Conservation (phyloP, 2,888 invertebrate genomes). For the Andrena marginata region DNA sequence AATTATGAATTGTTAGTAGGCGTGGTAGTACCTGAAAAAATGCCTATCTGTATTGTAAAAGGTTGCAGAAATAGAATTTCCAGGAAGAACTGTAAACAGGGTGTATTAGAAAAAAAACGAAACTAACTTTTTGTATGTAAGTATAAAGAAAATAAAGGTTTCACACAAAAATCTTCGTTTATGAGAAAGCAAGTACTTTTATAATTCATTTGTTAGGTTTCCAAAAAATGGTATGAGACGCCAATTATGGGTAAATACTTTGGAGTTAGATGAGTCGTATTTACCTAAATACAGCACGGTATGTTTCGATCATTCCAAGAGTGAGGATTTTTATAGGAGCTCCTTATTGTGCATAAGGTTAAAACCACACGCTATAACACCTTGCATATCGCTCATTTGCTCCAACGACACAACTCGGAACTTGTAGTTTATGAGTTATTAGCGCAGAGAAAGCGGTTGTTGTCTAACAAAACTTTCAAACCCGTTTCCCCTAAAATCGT, state of each 20-base stretch:
- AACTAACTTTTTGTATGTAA: conserved; percentile 7
- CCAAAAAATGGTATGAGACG: not conserved
- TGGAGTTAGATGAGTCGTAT: not conserved
- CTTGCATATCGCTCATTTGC: not conserved
- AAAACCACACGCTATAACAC: conserved; percentile 3
- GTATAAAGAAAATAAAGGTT: not conserved
- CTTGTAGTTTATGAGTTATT: too few species aligned
- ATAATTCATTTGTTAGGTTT: conserved; percentile 10
- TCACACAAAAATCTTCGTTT: not conserved
- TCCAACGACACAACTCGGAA: too few species aligned
- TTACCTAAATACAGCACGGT: not conserved
- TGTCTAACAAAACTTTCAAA: too few species aligned
- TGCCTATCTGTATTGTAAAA: conserved; percentile 1
- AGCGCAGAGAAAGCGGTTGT: too few species aligned
- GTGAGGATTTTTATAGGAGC: conserved; percentile 8
- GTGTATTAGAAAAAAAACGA: not conserved
- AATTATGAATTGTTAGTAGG: too few species aligned
- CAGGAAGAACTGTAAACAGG: not conserved
- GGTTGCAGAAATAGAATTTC: not conserved
- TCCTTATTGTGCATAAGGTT: not conserved
- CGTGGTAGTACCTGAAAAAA: not conserved
- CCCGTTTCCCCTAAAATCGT: too few species aligned
- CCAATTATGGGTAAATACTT: conserved; percentile 2
- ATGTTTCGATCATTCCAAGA: conserved; percentile 2
- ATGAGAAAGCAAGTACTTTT: not conserved